Conservation (phyloP, 1,140 invertebrate genomes). For the Episyrphus balteatus region DNA sequence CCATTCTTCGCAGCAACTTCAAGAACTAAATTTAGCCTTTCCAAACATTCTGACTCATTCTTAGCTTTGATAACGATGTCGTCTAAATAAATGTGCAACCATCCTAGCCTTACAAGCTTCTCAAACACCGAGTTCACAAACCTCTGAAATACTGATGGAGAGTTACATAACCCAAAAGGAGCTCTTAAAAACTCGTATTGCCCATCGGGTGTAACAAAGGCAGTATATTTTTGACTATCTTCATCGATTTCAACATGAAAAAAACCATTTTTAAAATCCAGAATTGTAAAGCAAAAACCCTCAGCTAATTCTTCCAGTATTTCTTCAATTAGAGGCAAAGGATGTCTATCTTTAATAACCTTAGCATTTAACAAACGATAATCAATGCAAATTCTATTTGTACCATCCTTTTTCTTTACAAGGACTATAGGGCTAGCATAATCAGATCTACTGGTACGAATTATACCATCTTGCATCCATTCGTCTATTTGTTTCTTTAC, state of each 20-base stretch:
- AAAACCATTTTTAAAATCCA: constrained; percentile 39
- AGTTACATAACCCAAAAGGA: constrained; percentile 39
- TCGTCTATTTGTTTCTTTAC: constrained; percentile 37
- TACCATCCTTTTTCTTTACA: constrained; percentile 16
- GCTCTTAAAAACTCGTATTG: constrained; percentile 38
- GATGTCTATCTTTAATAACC: constrained; percentile 7
- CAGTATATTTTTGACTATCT: constrained; percentile 28
- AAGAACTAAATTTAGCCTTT: neutral
- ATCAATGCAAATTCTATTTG: constrained; percentile 14
- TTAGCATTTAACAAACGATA: constrained; percentile 13
- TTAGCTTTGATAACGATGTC: constrained; percentile 18
- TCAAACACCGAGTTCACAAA: constrained; percentile 25
- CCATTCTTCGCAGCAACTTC: neutral
- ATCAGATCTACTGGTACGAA: constrained; percentile 14
- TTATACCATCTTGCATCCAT: constrained; percentile 12
- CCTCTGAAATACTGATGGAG: constrained; percentile 33
- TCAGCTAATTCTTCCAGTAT: constrained; percentile 29
- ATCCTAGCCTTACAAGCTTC: constrained; percentile 2
- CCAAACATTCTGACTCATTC: constrained; percentile 18
- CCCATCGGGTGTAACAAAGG: constrained; percentile 33
- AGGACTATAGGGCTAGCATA: constrained; percentile 20
- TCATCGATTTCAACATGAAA: constrained; percentile 29
- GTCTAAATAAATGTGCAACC: constrained; percentile 19
- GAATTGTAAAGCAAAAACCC: constrained; percentile 25
- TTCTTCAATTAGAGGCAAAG: constrained; percentile 38